phyloP scores from a whole-genome alignment of 2,113 vertebrate species.

The Mesitornis unicolor region DNA sequence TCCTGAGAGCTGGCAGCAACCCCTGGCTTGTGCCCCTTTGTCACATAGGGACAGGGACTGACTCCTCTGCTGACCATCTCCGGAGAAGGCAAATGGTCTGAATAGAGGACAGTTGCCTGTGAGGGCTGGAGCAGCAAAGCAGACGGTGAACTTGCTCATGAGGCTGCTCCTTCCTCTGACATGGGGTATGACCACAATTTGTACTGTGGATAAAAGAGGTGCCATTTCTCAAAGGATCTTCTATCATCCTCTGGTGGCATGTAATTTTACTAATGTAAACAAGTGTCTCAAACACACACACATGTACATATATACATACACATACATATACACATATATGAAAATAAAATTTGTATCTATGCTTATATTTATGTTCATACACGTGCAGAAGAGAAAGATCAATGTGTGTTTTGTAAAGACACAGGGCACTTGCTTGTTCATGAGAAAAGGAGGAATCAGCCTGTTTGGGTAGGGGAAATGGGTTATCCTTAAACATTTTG shows the following conservation, averaged over 20 bases:
- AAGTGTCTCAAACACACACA: not conserved
- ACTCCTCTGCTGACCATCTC: not conserved
- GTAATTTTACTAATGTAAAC: not conserved
- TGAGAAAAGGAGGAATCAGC: not conserved
- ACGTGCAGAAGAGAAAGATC: not conserved
- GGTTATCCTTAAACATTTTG: not conserved
- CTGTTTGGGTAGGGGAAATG: not conserved
- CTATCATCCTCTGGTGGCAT: not conserved
- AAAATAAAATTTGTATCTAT: not conserved
- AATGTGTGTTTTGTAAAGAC: not conserved
- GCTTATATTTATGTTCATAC: not conserved
- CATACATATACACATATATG: no score
- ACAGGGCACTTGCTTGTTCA: not conserved
- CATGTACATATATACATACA: not conserved
- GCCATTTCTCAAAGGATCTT: not conserved
- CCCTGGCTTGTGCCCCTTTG: not conserved
- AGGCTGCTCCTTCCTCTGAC: not conserved
- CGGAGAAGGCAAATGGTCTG: not conserved
- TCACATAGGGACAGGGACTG: not conserved
- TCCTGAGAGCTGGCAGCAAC: not conserved
- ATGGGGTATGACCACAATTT: rapidly evolving
- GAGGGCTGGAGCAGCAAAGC: not conserved
- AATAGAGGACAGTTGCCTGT: not conserved
- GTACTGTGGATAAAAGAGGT: not conserved
- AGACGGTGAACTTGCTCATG: not conserved